Evolutionary conservation across 2,113 vertebrate species (phyloP), one percentile per base, ranked within the genome.

Genomic region (Etia nguti): DNA sequence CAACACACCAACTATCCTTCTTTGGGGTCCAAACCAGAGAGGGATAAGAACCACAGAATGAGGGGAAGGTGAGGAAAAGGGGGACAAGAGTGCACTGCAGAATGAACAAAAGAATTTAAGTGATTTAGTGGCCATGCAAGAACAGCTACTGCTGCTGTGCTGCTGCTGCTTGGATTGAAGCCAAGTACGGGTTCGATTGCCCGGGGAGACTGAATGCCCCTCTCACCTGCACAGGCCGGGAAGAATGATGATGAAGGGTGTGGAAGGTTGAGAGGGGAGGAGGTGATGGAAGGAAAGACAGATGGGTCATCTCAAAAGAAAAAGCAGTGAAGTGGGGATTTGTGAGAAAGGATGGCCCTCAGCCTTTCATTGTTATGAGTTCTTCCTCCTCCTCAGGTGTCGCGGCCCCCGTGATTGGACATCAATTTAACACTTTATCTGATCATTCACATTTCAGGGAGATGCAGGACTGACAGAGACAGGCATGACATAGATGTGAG

Each of bases 101-200:
- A 80, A 65, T 75, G 79, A 92, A 81, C 57, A 91, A 89, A 84
- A 31, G 13, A 22, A 6, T 84, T 75, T 38, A 65, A 16, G 80
- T 91, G 90, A 94, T 94, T 91, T 93, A 91, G 79, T 82, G 31
- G 83, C 90, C 20, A 6, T 77, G 81, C 84, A 86, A 38, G 48
- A 88, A 81, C 68, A 59, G 20, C 82, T 43, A 41, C 36, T 70
- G 3, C 50, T 54, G 8, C 50, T 46, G 41, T 46, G 43, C 62
- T 70, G 7, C 38, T 50, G 85, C 68, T 88, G 65, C 82, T 80
- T 80, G 87, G 86, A 89, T 92, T 84, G 41, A 83, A 31, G 31
- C 84, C 89, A 87, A 86, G 57, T 15, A 3, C 13, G 7, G 55
- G 79, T 89, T 93, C 41, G 89, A 93, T 88, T 90, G 87, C 88